Base-by-base conservation (phyloP, 2,797 vertebrate genomes). In the Manis crassicaudata region DNA sequence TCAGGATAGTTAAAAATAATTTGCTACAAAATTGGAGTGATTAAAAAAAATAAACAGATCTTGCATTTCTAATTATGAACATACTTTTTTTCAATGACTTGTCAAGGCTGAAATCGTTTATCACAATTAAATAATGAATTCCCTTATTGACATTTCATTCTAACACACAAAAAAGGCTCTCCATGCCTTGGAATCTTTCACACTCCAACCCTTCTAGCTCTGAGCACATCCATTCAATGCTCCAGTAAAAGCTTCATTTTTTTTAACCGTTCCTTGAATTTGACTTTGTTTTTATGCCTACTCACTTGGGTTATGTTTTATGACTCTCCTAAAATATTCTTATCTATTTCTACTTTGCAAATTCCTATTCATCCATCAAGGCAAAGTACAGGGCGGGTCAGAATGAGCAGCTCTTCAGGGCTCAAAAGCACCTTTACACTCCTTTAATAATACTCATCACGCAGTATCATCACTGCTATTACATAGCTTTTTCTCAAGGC, bases 1-100 rank as follows among this genome's bases (percentile, higher is more conserved):
- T 70, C 76, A 96, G 62, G 73, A 92, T 88, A 97, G 88, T 96
- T 95, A 94, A 56, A 94, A 98, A 91, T 94, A 94, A 96, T 88
- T 97, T 94, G 84, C 52, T 81, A 92, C 43, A 65, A 93, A 94
- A 83, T 83, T 96, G 6, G n/a, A 58, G 27, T 96, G 77, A 92
- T 90, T 92, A 58, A 79, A 50, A 75, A 76, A 96, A 97, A 93
- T 75, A 67, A 90, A 68, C 54, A 68, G n/a, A 35, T 88, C 20
- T 97, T 96, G 29, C 68, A 79, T 79, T 83, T 97, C 77, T 90
- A 92, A 88, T 67, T 82, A 88, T 81, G 46, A 90, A 54, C 81
- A 90, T 94, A 85, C 23, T 73, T 93, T 93, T 40, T 93, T 93
- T 50, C 73, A 76, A 76, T 73, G 50, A 40, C 29, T 90, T 90